A percentile compares a stretch with the other conserved stretches of the same genome.
Evolutionary conservation across 92 coral and sea anemone genomes (phyloP).

Genomic region (Palythoa heliodiscus): DNA sequence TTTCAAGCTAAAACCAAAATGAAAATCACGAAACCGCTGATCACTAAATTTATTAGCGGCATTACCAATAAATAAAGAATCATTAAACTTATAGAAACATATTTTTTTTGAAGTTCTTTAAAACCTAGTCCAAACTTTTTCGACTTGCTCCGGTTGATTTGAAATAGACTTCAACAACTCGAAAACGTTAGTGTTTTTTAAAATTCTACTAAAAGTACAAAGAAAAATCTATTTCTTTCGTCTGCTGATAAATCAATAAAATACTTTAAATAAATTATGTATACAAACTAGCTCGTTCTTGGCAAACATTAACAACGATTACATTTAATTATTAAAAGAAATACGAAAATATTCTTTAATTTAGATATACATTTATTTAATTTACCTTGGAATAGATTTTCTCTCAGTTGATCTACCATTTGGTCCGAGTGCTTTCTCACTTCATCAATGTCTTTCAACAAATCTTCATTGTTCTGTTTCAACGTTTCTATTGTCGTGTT

Average conservation of each 20-base stretch:
- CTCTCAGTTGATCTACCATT: conserved; percentile 26
- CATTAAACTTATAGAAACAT: too few relatives aligned
- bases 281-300: background rate
- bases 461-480: conserved; percentile 22
- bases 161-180: background rate
- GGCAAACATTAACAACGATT: background rate
- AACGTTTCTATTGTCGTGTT: conserved; percentile 13
- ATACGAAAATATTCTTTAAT: background rate
- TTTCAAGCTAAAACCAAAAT: too few relatives aligned
- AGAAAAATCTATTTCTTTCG: background rate
- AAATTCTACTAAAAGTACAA: background rate
- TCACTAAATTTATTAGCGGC: too few relatives aligned
- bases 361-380: background rate
- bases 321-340: too few relatives aligned
- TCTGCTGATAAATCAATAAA: background rate
- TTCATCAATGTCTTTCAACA: conserved; percentile 12
- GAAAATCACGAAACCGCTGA: too few relatives aligned
- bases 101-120: too few relatives aligned
- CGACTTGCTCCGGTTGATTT: background rate
- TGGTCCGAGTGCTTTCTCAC: conserved; percentile 3
- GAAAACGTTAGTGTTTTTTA: background rate
- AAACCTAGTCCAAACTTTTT: background rate
- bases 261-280: background rate
- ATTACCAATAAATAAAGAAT: too few relatives aligned
- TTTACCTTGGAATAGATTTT: conserved; percentile 33